These are phyloP conservation scores for Nomada lathburiana DNA, from an alignment of 2,888 invertebrate species.

Conservation along the genomic window DNA sequence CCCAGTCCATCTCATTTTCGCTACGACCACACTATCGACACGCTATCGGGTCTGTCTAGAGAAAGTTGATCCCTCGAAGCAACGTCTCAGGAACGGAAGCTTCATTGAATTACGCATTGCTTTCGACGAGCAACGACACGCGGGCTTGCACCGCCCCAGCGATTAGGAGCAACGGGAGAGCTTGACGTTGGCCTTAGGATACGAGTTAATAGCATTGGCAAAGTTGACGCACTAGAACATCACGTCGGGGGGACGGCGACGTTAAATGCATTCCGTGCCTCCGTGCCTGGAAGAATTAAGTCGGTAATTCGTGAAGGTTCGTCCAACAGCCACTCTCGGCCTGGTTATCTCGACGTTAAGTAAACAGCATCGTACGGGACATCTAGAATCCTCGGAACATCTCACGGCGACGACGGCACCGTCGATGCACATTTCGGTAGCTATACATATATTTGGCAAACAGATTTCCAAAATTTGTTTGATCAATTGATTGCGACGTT, in stretches of 20 bases:
- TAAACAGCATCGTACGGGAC: constrained; percentile 50
- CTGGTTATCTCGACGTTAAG: constrained; percentile 65
- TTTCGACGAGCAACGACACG: constrained; percentile 38
- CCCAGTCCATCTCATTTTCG: too few species aligned
- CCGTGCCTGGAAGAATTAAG: constrained; percentile 70
- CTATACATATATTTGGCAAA: too few species aligned
- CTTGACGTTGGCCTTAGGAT: constrained; percentile 59
- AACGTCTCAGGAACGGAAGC: neutral
- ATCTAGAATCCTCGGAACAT: neutral
- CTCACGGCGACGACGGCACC: constrained; percentile 29
- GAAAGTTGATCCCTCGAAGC: neutral
- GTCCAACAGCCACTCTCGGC: constrained; percentile 64
- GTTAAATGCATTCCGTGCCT: constrained; percentile 63
- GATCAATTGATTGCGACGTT: too few species aligned
- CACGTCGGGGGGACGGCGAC: constrained; percentile 31
- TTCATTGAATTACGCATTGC: constrained; percentile 52
- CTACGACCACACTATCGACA: too few species aligned
- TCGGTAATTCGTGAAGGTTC: constrained; percentile 67
- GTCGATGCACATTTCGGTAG: constrained; percentile 1
- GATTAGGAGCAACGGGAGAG: constrained; percentile 39
- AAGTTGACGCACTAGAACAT: constrained; percentile 44
- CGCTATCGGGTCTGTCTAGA: too few species aligned
- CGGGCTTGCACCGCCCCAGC: constrained; percentile 11
- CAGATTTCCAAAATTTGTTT: too few species aligned
- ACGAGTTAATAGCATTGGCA: constrained; percentile 66